Base-by-base conservation (phyloP, 23 tunicate genomes). In the Halocynthia roretzi region DNA sequence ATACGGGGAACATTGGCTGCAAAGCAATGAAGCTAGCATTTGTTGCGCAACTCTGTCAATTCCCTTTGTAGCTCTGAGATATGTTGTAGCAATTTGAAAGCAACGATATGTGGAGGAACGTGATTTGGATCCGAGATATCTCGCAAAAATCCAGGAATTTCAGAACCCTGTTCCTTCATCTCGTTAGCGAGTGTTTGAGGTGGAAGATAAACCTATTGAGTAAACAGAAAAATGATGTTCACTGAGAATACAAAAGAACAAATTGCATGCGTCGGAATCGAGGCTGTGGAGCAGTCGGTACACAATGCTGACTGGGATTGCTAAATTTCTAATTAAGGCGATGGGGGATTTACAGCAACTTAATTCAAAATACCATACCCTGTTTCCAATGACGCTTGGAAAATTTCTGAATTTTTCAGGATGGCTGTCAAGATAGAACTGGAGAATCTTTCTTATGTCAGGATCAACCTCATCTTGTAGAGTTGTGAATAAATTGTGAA, bases 351-450 rank as follows among this genome's bases (percentile, higher is more conserved):
- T 63, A 56, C 62, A 31, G 68, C 68, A 7, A n/a, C 68, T 63
- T 44, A 7, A 10, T 7, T 19, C 10, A 63, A 8, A 19, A 19
- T 10, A 40, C 19, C 48, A 75, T 80, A 86, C 91, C 81, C 80
- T 86, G 77, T 76, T 81, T 51, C 91, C 91, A n/a, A 86, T 75
- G 62, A 86, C 85, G 52, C 91, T 86, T 21, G 91, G 91, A 75
- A 86, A 86, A 7, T 76, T 68, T 20, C 77, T 51, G 77, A 86
- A 86, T 31, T 71, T 65, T 57, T 86, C 91, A 8, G 91, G 91
- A 54, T 86, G 91, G 77, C 73, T 81, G 62, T 86, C 79, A 23
- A 86, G 64, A 56, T 86, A 86, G 61, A 62, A 80, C 23, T 83
- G 56, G 8, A 86, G 56, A 18, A 86, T 73, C 48, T 40, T 60